A percentile compares a stretch with the other conserved stretches of the same genome.
phyloP scores from a whole-genome alignment of 2,113 vertebrate genomes.

The Delphinapterus leucas region DNA sequence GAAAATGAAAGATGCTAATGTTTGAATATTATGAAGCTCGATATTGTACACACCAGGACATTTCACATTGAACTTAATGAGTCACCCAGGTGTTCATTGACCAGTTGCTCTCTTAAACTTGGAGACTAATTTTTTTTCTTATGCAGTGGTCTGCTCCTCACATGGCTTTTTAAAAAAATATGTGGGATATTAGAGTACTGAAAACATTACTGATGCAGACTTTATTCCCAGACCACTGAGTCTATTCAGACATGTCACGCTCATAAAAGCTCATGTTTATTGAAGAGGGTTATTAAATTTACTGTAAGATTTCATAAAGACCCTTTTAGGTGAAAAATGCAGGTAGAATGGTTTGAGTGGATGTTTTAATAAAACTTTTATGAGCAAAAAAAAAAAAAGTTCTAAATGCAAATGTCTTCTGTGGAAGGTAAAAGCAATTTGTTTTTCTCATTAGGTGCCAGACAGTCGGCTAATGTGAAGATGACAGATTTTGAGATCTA shows the following conservation, averaged over 20 bases:
- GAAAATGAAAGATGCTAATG: conserved; percentile 89
- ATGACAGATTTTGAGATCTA: conserved; percentile 59
- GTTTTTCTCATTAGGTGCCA: conserved; percentile 74
- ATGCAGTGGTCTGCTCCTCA: not conserved
- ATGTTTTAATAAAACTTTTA: conserved; percentile 71
- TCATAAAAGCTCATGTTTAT: conserved; percentile 77
- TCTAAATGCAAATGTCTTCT: conserved; percentile 62
- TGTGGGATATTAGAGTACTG: conserved; percentile 49
- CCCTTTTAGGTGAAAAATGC: conserved; percentile 66
- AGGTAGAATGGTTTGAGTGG: conserved; percentile 64
- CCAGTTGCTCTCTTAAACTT: conserved; percentile 79
- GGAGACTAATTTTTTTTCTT: conserved; percentile 35
- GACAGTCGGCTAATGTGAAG: conserved; percentile 40
- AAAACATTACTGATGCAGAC: conserved; percentile 72
- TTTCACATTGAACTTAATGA: conserved; percentile 87
- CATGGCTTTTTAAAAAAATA: not conserved
- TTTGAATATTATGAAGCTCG: conserved; percentile 85
- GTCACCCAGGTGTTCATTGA: conserved; percentile 88
- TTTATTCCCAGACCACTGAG: conserved; percentile 69
- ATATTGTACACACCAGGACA: conserved; percentile 84
- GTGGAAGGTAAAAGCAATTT: conserved; percentile 73
- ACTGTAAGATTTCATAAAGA: conserved; percentile 73
- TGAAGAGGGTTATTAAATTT: conserved; percentile 76
- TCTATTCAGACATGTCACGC: conserved; percentile 52
- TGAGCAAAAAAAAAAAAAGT: conserved; percentile 16